Conservation (phyloP, 2,113 vertebrate species). For the Psettodes erumei region DNA sequence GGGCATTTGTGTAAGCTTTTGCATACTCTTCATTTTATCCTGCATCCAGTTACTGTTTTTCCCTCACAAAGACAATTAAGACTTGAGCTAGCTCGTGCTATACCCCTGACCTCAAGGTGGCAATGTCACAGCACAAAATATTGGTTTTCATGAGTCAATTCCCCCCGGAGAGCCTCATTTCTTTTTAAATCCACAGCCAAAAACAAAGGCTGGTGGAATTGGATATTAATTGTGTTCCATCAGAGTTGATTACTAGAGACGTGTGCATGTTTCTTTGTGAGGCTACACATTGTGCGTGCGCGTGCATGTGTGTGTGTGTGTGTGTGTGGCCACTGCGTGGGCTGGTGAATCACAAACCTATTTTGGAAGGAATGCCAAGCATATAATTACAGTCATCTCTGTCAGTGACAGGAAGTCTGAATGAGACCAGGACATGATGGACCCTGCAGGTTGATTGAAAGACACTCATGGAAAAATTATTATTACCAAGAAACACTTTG, state of each 20-base stretch:
- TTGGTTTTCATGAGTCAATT: slow-evolving; percentile 56
- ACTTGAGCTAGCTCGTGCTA: slow-evolving; percentile 8
- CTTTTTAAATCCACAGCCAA: slow-evolving; percentile 59
- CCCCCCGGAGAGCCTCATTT: slow-evolving; percentile 45
- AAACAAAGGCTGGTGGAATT: slow-evolving; percentile 66
- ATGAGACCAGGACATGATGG: slow-evolving; percentile 36
- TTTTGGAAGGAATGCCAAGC: slow-evolving; percentile 71
- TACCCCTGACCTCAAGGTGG: slow-evolving; percentile 39
- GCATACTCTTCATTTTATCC: slow-evolving; percentile 28
- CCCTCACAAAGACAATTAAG: slow-evolving; percentile 3
- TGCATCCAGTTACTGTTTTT: neutral
- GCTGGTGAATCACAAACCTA: slow-evolving; percentile 77
- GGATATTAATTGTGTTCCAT: slow-evolving; percentile 77
- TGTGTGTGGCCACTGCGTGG: slow-evolving; percentile 62
- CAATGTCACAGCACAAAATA: slow-evolving; percentile 60
- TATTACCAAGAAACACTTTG: too few relatives aligned
- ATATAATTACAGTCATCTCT: slow-evolving; percentile 78
- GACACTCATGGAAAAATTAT: slow-evolving; percentile 2
- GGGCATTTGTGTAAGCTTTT: slow-evolving; percentile 14
- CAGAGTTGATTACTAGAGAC: slow-evolving; percentile 70
- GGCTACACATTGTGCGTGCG: slow-evolving; percentile 11
- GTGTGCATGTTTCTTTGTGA: slow-evolving; percentile 45
- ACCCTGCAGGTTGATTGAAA: slow-evolving; percentile 54
- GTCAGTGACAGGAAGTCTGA: slow-evolving; percentile 54
- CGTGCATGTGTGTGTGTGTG: slow-evolving; percentile 25